phyloP scores from a whole-genome alignment of 2,888 invertebrate genomes.

The Choreutis nemorana region DNA sequence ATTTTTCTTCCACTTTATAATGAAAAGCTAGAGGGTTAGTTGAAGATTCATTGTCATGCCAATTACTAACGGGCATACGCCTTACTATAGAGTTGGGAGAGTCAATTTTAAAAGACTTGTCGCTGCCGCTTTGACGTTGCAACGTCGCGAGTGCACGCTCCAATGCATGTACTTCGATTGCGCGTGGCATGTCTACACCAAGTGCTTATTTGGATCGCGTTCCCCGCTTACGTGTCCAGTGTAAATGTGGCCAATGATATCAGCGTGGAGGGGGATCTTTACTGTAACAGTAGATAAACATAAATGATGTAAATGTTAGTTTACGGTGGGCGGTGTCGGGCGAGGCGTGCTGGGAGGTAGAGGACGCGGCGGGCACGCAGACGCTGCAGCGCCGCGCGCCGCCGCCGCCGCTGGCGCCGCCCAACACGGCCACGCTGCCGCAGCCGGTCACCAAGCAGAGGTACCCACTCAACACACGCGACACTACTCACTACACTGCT shows the following conservation, averaged over 20 bases:
- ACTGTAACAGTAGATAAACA: neutral
- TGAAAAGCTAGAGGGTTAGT: too few relatives aligned
- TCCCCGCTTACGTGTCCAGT: too few relatives aligned
- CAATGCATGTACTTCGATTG: too few relatives aligned
- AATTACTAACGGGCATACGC: too few relatives aligned
- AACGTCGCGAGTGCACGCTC: too few relatives aligned
- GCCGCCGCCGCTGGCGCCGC: slow-evolving; percentile 25
- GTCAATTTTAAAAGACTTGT: too few relatives aligned
- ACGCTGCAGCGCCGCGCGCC: slow-evolving; percentile 46
- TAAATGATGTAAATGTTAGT: slow-evolving; percentile 1
- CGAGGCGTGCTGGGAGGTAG: slow-evolving; percentile 19
- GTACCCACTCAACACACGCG: slow-evolving; percentile 12
- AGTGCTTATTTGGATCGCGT: too few relatives aligned
- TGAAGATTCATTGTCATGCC: too few relatives aligned
- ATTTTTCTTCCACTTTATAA: too few relatives aligned
- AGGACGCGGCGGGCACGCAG: slow-evolving; percentile 37
- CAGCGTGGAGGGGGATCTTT: neutral
- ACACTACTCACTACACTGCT: slow-evolving; percentile 2
- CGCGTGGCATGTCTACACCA: too few relatives aligned
- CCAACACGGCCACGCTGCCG: slow-evolving; percentile 45
- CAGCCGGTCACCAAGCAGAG: slow-evolving; percentile 46
- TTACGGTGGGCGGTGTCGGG: slow-evolving; percentile 34
- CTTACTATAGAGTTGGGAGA: too few relatives aligned
- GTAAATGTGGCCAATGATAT: neutral
- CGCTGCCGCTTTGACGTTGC: too few relatives aligned